Evolutionary conservation across 2,888 invertebrate species (phyloP).

Genomic region (Hermaeophaga mercurialis): DNA sequence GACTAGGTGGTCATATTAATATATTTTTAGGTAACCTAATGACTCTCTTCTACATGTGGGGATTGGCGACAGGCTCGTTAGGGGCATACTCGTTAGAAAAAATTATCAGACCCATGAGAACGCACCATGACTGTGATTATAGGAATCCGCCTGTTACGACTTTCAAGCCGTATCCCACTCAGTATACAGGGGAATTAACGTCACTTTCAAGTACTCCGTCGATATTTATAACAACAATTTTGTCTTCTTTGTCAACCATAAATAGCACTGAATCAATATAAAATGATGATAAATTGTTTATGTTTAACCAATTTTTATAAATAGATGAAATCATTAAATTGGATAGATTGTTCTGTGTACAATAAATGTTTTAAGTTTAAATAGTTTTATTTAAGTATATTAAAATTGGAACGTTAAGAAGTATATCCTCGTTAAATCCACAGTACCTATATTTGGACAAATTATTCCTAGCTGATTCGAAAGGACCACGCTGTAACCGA

Average conservation of each 20-base stretch:
- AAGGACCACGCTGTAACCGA: too few relatives aligned
- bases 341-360: slow-evolving; percentile 8
- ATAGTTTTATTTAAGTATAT: not conserved
- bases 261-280: slow-evolving; percentile 30
- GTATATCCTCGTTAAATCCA: too few relatives aligned
- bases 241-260: slow-evolving; percentile 32
- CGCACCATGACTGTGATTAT: slow-evolving; percentile 45
- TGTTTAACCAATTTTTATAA: slow-evolving; percentile 6
- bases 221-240: slow-evolving; percentile 31
- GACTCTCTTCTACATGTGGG: slow-evolving; percentile 90
- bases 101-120: slow-evolving; percentile 52
- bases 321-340: not conserved
- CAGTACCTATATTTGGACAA: too few relatives aligned
- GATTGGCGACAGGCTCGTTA: slow-evolving; percentile 81
- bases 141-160: not conserved
- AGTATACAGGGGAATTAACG: not conserved
- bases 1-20: too few relatives aligned
- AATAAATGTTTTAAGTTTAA: slow-evolving; percentile 17
- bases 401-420: too few relatives aligned
- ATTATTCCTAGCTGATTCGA: too few relatives aligned
- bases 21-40: slow-evolving; percentile 79
- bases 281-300: slow-evolving; percentile 21
- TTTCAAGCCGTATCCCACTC: slow-evolving; percentile 1
- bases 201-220: slow-evolving; percentile 16
- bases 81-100: slow-evolving; percentile 76